Evolutionary conservation across 2,113 vertebrate genomes (phyloP).

Genomic region (Rousettus leschenaultii): DNA sequence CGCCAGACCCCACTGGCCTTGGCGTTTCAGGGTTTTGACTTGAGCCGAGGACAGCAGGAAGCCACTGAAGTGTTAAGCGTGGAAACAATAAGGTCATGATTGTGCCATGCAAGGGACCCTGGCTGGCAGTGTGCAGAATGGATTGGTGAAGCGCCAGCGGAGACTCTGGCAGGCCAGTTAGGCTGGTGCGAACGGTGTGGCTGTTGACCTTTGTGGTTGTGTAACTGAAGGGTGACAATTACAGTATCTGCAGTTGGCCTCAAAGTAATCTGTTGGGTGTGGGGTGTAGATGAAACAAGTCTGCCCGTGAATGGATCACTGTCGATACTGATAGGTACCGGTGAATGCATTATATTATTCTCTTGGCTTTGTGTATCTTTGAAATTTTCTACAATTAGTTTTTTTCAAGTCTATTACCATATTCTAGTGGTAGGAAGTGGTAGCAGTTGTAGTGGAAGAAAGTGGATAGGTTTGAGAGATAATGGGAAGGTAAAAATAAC

Average conservation of each 20-base stretch:
- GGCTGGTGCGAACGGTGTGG: not conserved
- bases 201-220: not conserved
- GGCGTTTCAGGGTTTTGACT: accelerated
- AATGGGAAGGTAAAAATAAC: not conserved
- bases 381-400: not conserved
- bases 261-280: not conserved
- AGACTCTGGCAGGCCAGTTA: not conserved
- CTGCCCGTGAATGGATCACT: not conserved
- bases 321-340: not conserved
- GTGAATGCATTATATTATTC: not conserved
- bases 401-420: not conserved
- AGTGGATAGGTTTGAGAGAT: not conserved
- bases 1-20: not conserved
- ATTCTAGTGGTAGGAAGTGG: not conserved
- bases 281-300: not conserved
- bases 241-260: not conserved
- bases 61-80: not conserved
- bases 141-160: not conserved
- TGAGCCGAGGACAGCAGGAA: not conserved
- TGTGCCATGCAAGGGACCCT: accelerated
- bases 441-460: not conserved
- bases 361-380: not conserved
- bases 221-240: not conserved
- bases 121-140: not conserved
- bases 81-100: not conserved